Evolutionary conservation across 1,140 invertebrate genomes (phyloP), one percentile per base, ranked within the genome.

Genomic region (Copidosoma floridanum): DNA sequence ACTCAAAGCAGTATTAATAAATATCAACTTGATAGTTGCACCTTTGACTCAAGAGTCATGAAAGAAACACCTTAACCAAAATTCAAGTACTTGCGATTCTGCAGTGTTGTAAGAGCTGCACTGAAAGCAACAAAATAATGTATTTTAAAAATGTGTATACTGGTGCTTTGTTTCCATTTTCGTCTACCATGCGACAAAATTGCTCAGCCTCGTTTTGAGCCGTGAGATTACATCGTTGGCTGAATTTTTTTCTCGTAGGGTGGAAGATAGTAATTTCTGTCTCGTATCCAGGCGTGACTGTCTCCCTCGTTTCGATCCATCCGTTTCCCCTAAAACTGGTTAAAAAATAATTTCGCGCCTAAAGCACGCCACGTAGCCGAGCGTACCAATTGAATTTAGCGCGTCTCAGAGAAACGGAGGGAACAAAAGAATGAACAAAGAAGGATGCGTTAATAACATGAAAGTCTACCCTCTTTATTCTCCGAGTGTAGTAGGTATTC

Each of bases 311-410:
- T 21, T 32, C 23, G 5, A 21, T 21, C n/a, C 18, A 16, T 4
- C 2, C 21, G 41, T 23, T 37, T 37, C 48, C 14, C 32, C 18
- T 37, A 23, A 53, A 40, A 23, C 20, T 26, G 51, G 35, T 53
- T 53, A 53, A 53, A 53, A 53, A 53, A 53, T 24, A 53, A 53
- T 53, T 53, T 21, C 51, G 16, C 16, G 51, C 21, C 50, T 18
- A 23, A 24, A 14, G 14, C 10, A 40, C 21, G 51, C 37, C 23
- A 21, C 29, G 16, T 21, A 37, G 18, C 3, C 20, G 32, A 18
- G 29, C 14, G 32, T 4, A 21, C 41, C 6, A 53, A 53, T 53
- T 40, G 51, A 53, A 53, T 53, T 37, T 53, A 11, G 37, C 38
- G 27, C 41, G 51, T 53, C 51, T 53, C 37, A n/a, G 51, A 24